Conservation (phyloP, 2,888 invertebrate species). For the Sphaeridia pumilis region DNA sequence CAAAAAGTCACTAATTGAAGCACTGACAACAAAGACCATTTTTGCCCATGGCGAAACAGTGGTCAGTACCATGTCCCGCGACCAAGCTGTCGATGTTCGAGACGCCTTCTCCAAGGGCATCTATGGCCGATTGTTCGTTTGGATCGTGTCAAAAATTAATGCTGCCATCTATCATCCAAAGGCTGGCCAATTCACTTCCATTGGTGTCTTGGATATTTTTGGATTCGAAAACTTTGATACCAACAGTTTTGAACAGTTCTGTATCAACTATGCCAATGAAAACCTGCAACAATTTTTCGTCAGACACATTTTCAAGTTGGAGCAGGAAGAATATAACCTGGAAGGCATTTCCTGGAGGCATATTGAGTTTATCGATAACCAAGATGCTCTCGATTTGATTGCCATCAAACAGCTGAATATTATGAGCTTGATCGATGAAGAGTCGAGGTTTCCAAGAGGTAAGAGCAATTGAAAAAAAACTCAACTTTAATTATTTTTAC, state of each 20-base stretch:
- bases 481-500: too few relatives aligned
- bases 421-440: constrained; percentile 96
- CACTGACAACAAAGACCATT: constrained; percentile 85
- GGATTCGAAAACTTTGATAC: constrained; percentile 98
- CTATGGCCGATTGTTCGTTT: constrained; percentile 89
- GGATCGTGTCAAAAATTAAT: constrained; percentile 95
- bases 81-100: constrained; percentile 89
- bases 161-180: constrained; percentile 85
- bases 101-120: constrained; percentile 99
- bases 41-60: constrained; percentile 94
- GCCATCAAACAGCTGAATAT: constrained; percentile 93
- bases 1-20: constrained; percentile 73
- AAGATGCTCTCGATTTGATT: constrained; percentile 92
- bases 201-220: constrained; percentile 97
- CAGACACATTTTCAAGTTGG: constrained; percentile 94
- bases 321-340: constrained; percentile 96
- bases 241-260: constrained; percentile 96
- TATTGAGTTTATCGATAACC: constrained; percentile 98
- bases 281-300: constrained; percentile 99
- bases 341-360: constrained; percentile 98
- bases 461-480: too few relatives aligned
- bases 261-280: constrained; percentile 98
- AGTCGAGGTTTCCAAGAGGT: constrained; percentile 77
- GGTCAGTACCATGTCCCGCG: constrained; percentile 74
- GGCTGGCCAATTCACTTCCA: constrained; percentile 60